Percentiles rank a stretch among this genome's conserved stretches.
Conservation (phyloP, 1,140 invertebrate species). For the Drosophila auraria region DNA sequence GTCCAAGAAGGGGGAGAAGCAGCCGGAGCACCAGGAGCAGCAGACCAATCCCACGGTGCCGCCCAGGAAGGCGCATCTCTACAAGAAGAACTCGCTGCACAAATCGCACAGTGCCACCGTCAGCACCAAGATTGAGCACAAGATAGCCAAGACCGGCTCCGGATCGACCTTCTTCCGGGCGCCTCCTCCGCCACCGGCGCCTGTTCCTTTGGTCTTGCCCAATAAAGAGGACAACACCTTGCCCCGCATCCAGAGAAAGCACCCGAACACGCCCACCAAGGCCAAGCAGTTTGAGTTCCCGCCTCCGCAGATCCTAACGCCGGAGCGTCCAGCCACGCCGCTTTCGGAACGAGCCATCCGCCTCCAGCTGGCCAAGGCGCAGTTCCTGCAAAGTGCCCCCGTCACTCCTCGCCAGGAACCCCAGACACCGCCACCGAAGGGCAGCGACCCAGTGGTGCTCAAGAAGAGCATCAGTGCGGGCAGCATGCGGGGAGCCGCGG, state of each 20-base stretch:
- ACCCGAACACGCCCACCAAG: constrained; percentile 67
- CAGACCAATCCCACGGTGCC: constrained; percentile 51
- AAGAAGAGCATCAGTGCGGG: constrained; percentile 89
- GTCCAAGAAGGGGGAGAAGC: constrained; percentile 32
- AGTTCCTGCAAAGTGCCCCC: constrained; percentile 86
- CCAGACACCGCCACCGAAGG: constrained; percentile 30
- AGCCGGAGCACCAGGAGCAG: constrained; percentile 11
- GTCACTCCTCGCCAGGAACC: constrained; percentile 61
- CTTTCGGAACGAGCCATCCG: constrained; percentile 86
- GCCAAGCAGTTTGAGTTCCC: constrained; percentile 77
- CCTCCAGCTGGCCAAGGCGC: constrained; percentile 88
- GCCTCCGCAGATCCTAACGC: constrained; percentile 20
- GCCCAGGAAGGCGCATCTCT: constrained; percentile 62
- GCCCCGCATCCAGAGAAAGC: constrained; percentile 71
- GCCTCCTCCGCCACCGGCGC: constrained; percentile 8
- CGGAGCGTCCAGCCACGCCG: constrained; percentile 68
- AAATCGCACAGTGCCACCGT: constrained; percentile 73
- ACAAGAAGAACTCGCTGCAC: constrained; percentile 69
- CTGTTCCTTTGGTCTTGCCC: constrained; percentile 39
- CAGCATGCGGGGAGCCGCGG: constrained; percentile 86
- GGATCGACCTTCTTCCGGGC: constrained; percentile 56
- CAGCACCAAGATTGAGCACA: constrained; percentile 73
- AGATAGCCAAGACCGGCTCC: constrained; percentile 78
- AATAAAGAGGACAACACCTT: constrained; percentile 71
- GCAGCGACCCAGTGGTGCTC: constrained; percentile 20